A percentile compares a stretch with the other conserved stretches of the same genome.
Evolutionary conservation across 2,888 invertebrate genomes (phyloP).

Genomic region (Perdita meconis): DNA sequence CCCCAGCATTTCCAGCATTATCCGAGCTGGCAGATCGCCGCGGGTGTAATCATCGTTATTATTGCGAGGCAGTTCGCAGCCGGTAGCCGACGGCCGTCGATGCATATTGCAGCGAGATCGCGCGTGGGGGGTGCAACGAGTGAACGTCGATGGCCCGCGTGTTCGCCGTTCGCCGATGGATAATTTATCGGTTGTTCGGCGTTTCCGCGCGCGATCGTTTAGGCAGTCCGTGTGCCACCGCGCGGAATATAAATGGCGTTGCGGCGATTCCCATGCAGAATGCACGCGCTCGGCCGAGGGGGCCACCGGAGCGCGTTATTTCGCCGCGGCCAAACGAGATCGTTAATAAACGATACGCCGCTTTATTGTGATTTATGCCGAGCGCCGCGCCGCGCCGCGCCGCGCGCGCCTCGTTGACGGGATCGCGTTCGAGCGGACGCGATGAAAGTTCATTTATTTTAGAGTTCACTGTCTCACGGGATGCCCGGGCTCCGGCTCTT

Average conservation of each 20-base stretch:
- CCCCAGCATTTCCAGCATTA: slow-evolving; percentile 9
- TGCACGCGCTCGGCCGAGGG: slow-evolving; percentile 45
- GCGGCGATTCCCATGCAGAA: slow-evolving; percentile 63
- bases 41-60: slow-evolving; percentile 43
- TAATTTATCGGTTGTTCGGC: slow-evolving; percentile 67
- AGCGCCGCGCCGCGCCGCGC: slow-evolving; percentile 12
- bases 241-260: slow-evolving; percentile 64
- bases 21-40: not conserved
- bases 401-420: slow-evolving; percentile 10
- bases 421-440: slow-evolving; percentile 1
- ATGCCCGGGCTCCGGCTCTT: not conserved
- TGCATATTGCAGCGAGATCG: slow-evolving; percentile 17
- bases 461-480: not conserved
- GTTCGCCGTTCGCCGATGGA: slow-evolving; percentile 53
- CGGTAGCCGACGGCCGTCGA: slow-evolving; percentile 31
- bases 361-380: slow-evolving; percentile 64
- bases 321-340: slow-evolving; percentile 56
- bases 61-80: slow-evolving; percentile 19
- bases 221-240: slow-evolving; percentile 50
- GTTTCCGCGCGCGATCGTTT: slow-evolving; percentile 65
- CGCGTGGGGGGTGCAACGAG: not conserved
- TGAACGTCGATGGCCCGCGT: slow-evolving; percentile 42
- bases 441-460: slow-evolving; percentile 18
- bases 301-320: slow-evolving; percentile 39
- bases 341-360: slow-evolving; percentile 70